Evolutionary conservation across 2,888 invertebrate genomes (phyloP).

Genomic region (Fissipunctia ypsillon): DNA sequence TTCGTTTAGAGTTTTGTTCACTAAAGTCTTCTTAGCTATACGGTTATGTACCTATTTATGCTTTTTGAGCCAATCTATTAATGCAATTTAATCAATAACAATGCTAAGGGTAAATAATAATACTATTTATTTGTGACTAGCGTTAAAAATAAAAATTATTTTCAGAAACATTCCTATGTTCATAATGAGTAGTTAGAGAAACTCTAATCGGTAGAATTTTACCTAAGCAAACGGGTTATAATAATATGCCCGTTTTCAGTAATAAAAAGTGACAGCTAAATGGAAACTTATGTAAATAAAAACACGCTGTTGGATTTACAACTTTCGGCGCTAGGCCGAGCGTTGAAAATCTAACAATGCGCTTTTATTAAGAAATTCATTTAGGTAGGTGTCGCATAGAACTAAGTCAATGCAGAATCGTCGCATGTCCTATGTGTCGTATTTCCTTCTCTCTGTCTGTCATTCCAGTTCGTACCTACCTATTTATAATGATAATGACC

Average conservation of each 20-base stretch:
- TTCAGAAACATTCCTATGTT: not conserved
- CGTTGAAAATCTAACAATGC: too few relatives aligned
- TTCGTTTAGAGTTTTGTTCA: slow-evolving; percentile 38
- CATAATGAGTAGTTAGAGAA: not conserved
- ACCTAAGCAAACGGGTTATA: not conserved
- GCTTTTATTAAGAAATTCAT: too few relatives aligned
- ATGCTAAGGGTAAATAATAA: not conserved
- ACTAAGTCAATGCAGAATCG: not conserved
- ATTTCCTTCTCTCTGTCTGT: not conserved
- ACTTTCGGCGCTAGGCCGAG: too few relatives aligned
- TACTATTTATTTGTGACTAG: not conserved
- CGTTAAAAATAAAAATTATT: not conserved
- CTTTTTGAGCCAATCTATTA: not conserved
- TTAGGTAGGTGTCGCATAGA: too few relatives aligned
- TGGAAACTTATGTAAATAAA: too few relatives aligned
- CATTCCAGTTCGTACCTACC: not conserved
- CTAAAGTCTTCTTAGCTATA: slow-evolving; percentile 2
- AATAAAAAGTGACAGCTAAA: too few relatives aligned
- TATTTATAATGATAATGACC: not conserved
- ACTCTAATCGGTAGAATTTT: not conserved
- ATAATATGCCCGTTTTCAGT: too few relatives aligned
- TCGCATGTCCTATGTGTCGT: too few relatives aligned
- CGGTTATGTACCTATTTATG: not conserved
- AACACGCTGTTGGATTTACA: too few relatives aligned
- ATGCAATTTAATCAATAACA: not conserved